Percentiles rank a stretch among this genome's conserved stretches.
Evolutionary conservation across 2,888 invertebrate genomes (phyloP).

Genomic region (Protonemura montana): DNA sequence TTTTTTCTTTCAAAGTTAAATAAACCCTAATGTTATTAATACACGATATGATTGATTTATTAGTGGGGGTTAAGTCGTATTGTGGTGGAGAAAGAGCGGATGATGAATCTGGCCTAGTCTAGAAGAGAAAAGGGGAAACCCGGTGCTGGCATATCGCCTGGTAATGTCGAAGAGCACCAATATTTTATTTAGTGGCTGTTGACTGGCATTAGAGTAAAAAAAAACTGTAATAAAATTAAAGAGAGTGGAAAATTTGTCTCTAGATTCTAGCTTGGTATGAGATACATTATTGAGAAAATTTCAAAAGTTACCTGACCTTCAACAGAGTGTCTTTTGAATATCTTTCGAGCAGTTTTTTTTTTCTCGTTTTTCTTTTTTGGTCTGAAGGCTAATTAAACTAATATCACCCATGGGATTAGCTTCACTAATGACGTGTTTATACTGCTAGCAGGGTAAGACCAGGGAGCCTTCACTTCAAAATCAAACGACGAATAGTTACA

Average conservation of each 20-base stretch:
- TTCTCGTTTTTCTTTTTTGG: slow-evolving; percentile 9
- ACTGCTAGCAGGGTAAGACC: slow-evolving; percentile 21
- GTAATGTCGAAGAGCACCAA: too few species aligned
- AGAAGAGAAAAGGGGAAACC: too few species aligned
- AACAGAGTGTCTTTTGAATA: slow-evolving; percentile 30
- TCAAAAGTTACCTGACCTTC: slow-evolving; percentile 31
- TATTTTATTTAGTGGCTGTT: too few species aligned
- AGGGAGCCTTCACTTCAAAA: not conserved
- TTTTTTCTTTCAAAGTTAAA: not conserved
- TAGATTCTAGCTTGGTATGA: not conserved
- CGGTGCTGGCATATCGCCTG: too few species aligned
- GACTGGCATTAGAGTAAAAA: too few species aligned
- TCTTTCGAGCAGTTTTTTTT: not conserved
- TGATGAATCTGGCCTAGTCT: too few species aligned
- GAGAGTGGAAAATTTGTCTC: not conserved
- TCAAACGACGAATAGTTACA: too few species aligned
- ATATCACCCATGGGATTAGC: slow-evolving; percentile 28
- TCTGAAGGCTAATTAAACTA: slow-evolving; percentile 28
- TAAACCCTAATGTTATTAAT: not conserved
- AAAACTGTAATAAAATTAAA: not conserved
- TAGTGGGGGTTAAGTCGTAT: too few species aligned
- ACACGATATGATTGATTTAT: too few species aligned
- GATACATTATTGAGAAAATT: slow-evolving; percentile 15
- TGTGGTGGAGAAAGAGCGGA: too few species aligned
- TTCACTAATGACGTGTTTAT: slow-evolving; percentile 35